phyloP scores from a whole-genome alignment of 2,113 vertebrate genomes.

The Helogale parvula region DNA sequence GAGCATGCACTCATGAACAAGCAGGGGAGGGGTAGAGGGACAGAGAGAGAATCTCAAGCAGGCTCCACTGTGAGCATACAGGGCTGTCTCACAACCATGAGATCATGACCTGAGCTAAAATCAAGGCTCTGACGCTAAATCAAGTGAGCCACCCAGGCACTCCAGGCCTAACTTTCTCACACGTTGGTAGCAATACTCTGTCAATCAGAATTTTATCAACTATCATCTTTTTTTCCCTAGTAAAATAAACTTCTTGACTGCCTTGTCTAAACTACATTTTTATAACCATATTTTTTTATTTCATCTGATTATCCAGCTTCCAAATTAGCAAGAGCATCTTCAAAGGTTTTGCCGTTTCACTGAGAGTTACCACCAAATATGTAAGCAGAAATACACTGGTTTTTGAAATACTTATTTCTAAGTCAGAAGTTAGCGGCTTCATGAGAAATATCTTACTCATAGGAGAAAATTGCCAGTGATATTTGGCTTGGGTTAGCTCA shows the following conservation, averaged over 20 bases:
- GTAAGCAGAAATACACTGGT: conserved; percentile 70
- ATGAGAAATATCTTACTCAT: conserved; percentile 81
- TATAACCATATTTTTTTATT: conserved; percentile 48
- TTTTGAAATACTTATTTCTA: conserved; percentile 76
- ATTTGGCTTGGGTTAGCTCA: conserved; percentile 79
- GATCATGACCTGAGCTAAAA: too few species aligned
- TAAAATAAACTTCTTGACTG: conserved; percentile 17
- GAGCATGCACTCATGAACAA: too few species aligned
- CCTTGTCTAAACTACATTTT: conserved; percentile 66
- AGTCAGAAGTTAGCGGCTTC: conserved; percentile 78
- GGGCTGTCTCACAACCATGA: too few species aligned
- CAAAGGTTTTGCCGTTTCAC: conserved; percentile 57
- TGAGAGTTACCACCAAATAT: conserved; percentile 53
- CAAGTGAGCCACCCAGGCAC: too few species aligned
- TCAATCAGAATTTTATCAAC: conserved; percentile 55
- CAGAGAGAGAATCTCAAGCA: too few species aligned
- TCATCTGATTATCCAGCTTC: conserved; percentile 68
- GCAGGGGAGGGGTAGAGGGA: too few species aligned
- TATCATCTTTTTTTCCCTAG: conserved; percentile 33
- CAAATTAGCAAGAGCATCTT: conserved; percentile 59
- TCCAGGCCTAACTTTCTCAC: conserved; percentile 48
- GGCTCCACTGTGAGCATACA: too few species aligned
- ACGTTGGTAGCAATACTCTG: conserved; percentile 55
- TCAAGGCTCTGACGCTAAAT: too few species aligned
- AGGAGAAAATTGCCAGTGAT: conserved; percentile 74